Evolutionary conservation across 2,113 vertebrate species (phyloP).

Genomic region (Urocolius indicus): DNA sequence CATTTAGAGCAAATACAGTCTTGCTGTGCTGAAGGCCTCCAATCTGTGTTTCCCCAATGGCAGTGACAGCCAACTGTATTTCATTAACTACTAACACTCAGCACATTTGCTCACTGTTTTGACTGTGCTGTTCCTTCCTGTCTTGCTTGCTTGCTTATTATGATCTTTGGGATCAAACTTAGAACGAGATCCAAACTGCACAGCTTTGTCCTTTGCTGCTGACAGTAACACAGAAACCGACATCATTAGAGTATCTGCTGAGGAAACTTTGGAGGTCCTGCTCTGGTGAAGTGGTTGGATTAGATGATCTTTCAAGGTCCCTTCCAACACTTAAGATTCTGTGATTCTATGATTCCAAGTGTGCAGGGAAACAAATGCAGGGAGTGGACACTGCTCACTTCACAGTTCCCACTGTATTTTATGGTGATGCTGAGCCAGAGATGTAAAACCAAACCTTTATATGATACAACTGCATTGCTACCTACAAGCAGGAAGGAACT

Average conservation of each 20-base stretch:
- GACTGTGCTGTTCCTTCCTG: not conserved
- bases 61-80: conserved; percentile 24
- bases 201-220: not conserved
- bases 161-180: not conserved
- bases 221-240: not conserved
- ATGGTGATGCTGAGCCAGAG: not conserved
- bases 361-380: not conserved
- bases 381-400: not conserved
- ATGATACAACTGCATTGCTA: not conserved
- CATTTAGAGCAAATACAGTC: conserved; percentile 13
- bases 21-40: conserved; percentile 17
- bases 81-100: conserved; percentile 1
- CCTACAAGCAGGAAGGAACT: not conserved
- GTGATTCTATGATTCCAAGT: not conserved
- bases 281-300: too few species aligned
- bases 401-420: not conserved
- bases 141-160: not conserved
- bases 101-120: conserved; percentile 4
- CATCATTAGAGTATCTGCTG: not conserved
- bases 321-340: too few species aligned
- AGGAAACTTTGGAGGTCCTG: not conserved
- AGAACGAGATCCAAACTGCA: not conserved
- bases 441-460: not conserved
- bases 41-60: conserved; percentile 7
- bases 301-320: too few species aligned